Percentiles rank a stretch among this genome's conserved stretches.
Evolutionary conservation across 2,888 invertebrate species (phyloP).

Genomic region (Lasioglossum malachurum): DNA sequence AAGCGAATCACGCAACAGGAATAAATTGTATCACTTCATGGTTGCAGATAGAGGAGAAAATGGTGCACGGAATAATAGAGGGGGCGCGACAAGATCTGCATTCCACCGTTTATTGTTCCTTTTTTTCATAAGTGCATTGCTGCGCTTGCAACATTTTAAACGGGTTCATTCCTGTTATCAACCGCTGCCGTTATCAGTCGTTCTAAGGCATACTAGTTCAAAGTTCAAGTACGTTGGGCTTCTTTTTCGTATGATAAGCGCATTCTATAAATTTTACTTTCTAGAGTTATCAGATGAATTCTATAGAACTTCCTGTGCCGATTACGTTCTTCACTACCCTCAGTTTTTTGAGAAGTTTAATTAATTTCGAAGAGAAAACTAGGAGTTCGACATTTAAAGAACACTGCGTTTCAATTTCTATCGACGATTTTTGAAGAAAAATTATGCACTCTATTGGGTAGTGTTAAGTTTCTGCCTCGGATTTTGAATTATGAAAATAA

Average conservation of each 20-base stretch:
- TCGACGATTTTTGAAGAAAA: no score
- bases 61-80: background rate
- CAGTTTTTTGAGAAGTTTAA: no score
- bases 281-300: background rate
- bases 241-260: background rate
- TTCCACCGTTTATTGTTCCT: background rate
- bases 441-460: no score
- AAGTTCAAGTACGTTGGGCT: background rate
- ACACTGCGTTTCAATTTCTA: no score
- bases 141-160: background rate
- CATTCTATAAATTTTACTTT: no score
- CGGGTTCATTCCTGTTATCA: background rate
- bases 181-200: background rate
- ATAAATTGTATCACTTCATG: background rate
- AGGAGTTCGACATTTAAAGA: no score
- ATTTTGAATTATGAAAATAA: no score
- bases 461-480: no score
- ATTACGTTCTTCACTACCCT: no score
- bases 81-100: background rate
- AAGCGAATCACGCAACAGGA: background rate
- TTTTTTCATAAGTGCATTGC: constrained; percentile 1
- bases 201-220: background rate
- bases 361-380: no score
- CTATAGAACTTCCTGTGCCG: no score
- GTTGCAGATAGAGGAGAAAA: background rate